Evolutionary conservation across 2,113 vertebrate species (phyloP).

Genomic region (Rhinogobius similis): DNA sequence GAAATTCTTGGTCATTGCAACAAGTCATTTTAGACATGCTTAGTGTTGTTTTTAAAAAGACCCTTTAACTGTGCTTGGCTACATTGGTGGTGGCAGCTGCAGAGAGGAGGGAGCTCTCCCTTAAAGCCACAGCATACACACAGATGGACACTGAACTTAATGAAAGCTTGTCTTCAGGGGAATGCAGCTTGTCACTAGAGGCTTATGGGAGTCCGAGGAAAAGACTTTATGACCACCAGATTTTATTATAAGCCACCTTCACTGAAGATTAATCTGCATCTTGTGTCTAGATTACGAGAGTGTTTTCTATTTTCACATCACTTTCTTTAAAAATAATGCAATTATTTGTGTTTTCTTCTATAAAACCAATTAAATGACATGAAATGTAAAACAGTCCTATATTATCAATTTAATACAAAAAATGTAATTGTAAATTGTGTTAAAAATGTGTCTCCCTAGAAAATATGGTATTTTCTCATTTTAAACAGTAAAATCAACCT

Average conservation of each 20-base stretch:
- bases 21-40: too few species aligned
- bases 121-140: slow-evolving; percentile 6
- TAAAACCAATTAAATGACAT: too few species aligned
- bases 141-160: slow-evolving; percentile 59
- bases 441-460: too few species aligned
- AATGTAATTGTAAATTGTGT: too few species aligned
- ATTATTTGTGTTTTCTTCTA: too few species aligned
- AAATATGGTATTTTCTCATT: too few species aligned
- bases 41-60: too few species aligned
- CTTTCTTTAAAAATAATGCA: background rate
- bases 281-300: slow-evolving; percentile 25
- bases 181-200: slow-evolving; percentile 70
- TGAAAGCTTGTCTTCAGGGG: slow-evolving; percentile 81
- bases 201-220: slow-evolving; percentile 66
- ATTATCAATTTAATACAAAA: too few species aligned
- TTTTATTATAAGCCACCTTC: slow-evolving; percentile 67
- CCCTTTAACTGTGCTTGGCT: background rate
- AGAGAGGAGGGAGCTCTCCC: slow-evolving; percentile 35
- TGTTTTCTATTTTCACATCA: slow-evolving; percentile 13
- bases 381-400: background rate
- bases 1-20: background rate
- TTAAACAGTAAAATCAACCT: too few species aligned
- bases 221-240: slow-evolving; percentile 68
- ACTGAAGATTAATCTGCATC: slow-evolving; percentile 63
- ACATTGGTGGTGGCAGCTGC: slow-evolving; percentile 52